Evolutionary conservation across 2,888 invertebrate genomes (phyloP).

Genomic region (Dinocampus coccinellae): DNA sequence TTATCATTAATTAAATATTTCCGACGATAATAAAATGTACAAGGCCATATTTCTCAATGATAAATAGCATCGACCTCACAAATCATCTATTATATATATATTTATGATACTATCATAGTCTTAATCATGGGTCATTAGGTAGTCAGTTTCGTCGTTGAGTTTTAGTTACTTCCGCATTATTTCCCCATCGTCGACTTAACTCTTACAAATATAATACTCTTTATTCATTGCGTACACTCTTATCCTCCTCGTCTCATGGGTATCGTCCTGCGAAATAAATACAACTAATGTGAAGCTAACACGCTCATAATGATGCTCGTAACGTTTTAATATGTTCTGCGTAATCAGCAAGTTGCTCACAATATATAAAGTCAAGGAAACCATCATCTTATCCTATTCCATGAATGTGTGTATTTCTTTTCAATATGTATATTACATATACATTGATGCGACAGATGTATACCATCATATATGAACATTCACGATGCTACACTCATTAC

Average conservation of each 20-base stretch:
- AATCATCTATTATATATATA: background rate
- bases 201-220: slow-evolving; percentile 9
- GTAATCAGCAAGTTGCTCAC: slow-evolving; percentile 40
- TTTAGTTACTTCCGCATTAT: slow-evolving; percentile 28
- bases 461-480: background rate
- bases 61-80: slow-evolving; percentile 8
- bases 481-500: background rate
- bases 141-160: slow-evolving; percentile 14
- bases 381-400: background rate
- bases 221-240: slow-evolving; percentile 9
- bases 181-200: slow-evolving; percentile 14
- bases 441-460: background rate
- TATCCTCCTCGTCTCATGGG: slow-evolving; percentile 17
- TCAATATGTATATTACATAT: background rate
- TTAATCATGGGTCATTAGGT: slow-evolving; percentile 1
- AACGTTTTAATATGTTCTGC: slow-evolving; percentile 46
- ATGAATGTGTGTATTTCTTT: background rate
- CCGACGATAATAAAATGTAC: slow-evolving; percentile 9
- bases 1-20: background rate
- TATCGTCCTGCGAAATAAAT: slow-evolving; percentile 29
- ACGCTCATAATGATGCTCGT: slow-evolving; percentile 42
- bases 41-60: slow-evolving; percentile 1
- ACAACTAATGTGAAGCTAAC: slow-evolving; percentile 34
- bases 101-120: background rate
- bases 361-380: background rate